Base-by-base conservation (phyloP, 2,888 invertebrate species). In the Eupithecia pulchellata region DNA sequence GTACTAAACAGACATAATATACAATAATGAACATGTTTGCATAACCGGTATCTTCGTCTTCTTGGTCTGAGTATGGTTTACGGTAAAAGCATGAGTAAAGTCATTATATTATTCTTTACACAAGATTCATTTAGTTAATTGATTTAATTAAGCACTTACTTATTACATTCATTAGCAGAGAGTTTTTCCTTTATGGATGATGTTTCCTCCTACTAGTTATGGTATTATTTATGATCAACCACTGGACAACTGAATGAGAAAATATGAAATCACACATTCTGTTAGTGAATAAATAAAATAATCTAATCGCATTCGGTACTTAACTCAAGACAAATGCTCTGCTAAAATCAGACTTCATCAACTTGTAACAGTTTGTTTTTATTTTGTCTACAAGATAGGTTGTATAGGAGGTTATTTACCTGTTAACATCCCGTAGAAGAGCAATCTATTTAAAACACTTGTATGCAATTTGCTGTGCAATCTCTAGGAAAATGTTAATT, bases 401-500 rank as follows among this genome's bases (percentile, higher is more conserved):
- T 9, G 11, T 47, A 30, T 39, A 60, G 20, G 34, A 47, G 39
- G 17, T 70, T 80, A 76, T 78, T 84, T 76, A 75, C 62, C n/a
- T n/a, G n/a, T n/a, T n/a, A n/a, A n/a, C n/a, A n/a, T n/a, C n/a
- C 80, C 76, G 75, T 78, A 79, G 81, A 78, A 78, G 79, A 78
- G 75, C 79, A 81, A 84, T 84, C 77, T 84, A 84, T 71, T 87
- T 85, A 86, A 87, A 86, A 86, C 81, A 81, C 82, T 82, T 81
- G 81, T 73, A 70, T 68, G 66, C 66, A 66, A 68, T 66, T 74
- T 57, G 20, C 74, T 71, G 75, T 72, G 78, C 65, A 71, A 68
- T 80, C 77, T 77, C 42, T 66, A 60, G 77, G 75, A 71, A 75
- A 79, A 75, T 75, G 73, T 76, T 68, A 73, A 75, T 72, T 71